phyloP scores from a whole-genome alignment of 1,140 invertebrate genomes.

The Rhagoletis zephyria region DNA sequence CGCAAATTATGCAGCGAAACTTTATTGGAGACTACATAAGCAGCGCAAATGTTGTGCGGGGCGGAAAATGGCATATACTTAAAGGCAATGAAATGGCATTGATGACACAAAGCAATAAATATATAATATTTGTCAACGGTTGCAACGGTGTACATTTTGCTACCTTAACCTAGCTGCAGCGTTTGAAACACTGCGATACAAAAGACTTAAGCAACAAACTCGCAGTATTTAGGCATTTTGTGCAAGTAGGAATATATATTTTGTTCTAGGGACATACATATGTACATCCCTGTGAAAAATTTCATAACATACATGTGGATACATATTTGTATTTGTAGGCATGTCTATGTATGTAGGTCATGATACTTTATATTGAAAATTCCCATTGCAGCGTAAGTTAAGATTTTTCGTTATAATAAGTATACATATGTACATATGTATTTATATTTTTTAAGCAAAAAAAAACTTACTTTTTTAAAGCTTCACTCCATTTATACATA shows the following conservation, averaged over 20 bases:
- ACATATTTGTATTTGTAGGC: not conserved
- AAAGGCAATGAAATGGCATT: not conserved
- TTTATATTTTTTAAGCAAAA: not conserved
- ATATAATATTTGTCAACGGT: not conserved
- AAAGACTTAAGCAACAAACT: slow-evolving; percentile 72
- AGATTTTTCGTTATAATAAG: not conserved
- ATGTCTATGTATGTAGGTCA: not conserved
- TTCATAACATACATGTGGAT: not conserved
- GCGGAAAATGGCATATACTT: not conserved
- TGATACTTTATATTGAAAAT: slow-evolving; percentile 1
- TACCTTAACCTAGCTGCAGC: not conserved
- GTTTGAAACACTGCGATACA: slow-evolving; percentile 56
- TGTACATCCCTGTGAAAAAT: not conserved
- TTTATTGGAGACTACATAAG: not conserved
- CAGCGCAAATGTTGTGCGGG: not conserved
- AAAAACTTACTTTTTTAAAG: not conserved
- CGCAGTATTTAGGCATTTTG: slow-evolving; percentile 55
- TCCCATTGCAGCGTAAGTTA: not conserved
- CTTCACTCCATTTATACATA: not conserved
- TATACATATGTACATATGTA: not conserved
- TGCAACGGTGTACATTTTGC: not conserved
- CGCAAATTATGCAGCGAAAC: not conserved
- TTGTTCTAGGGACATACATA: not conserved
- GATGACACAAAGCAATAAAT: not conserved
- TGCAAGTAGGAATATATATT: not conserved